phyloP scores from a whole-genome alignment of 2,113 vertebrate species.

The Morone saxatilis region DNA sequence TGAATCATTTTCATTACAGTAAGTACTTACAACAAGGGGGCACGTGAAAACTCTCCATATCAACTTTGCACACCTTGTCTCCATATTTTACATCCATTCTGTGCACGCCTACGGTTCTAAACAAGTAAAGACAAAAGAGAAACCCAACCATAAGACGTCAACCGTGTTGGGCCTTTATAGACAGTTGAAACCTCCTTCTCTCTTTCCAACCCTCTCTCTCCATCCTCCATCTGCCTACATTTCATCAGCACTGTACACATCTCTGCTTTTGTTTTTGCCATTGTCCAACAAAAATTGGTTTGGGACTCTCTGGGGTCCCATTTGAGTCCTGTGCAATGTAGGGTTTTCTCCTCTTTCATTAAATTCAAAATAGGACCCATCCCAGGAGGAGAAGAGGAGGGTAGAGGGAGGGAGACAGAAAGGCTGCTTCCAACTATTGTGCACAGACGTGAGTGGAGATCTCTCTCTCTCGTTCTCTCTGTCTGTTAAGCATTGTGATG shows the following conservation, averaged over 20 bases:
- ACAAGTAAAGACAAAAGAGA: neutral
- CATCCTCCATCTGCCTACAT: conserved; percentile 59
- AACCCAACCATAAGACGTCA: neutral
- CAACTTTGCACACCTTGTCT: conserved; percentile 23
- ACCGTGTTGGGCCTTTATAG: too few relatives aligned
- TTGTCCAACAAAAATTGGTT: conserved; percentile 77
- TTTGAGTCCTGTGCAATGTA: conserved; percentile 71
- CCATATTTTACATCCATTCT: neutral
- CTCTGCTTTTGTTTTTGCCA: conserved; percentile 70
- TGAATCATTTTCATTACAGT: neutral
- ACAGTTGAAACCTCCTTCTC: neutral
- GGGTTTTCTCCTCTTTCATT: conserved; percentile 80
- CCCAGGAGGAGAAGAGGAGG: conserved; percentile 47
- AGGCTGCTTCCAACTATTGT: conserved; percentile 72
- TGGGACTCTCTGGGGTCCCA: conserved; percentile 76
- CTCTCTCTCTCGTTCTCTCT: conserved; percentile 37
- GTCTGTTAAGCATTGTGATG: conserved; percentile 67
- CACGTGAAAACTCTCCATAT: conserved; percentile 9
- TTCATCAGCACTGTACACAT: conserved; percentile 65
- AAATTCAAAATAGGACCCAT: conserved; percentile 76
- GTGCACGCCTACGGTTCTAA: neutral
- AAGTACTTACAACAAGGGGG: neutral
- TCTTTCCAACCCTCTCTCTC: conserved; percentile 59
- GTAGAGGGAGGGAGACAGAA: neutral
- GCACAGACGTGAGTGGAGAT: conserved; percentile 68